phyloP scores from a whole-genome alignment of 1,140 invertebrate genomes.

The Paraescarpia echinospica region DNA sequence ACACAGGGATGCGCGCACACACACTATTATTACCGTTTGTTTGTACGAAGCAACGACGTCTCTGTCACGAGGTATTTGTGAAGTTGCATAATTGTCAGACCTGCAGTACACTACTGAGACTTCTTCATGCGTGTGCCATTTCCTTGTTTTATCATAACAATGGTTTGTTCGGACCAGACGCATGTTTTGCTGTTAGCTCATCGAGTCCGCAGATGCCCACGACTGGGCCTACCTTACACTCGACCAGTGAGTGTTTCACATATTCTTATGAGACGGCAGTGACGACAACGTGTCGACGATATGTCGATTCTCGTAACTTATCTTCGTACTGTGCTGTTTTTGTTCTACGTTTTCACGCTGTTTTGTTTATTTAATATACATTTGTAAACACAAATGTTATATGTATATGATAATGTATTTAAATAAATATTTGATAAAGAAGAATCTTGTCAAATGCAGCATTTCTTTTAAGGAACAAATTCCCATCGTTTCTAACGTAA shows the following conservation, averaged over 20 bases:
- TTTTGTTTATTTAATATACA: background rate
- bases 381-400: background rate
- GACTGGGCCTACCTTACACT: too few species aligned
- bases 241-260: too few species aligned
- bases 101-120: background rate
- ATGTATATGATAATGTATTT: background rate
- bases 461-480: background rate
- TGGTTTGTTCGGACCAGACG: too few species aligned
- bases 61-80: background rate
- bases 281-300: background rate
- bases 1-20: too few species aligned
- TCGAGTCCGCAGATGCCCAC: too few species aligned
- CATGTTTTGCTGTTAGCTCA: too few species aligned
- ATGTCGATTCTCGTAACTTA: background rate
- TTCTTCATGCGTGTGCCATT: too few species aligned
- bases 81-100: background rate
- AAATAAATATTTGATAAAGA: background rate
- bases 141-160: too few species aligned
- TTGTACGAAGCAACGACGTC: background rate
- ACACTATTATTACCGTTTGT: background rate
- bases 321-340: background rate
- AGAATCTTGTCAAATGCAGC: background rate
- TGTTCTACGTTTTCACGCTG: background rate
- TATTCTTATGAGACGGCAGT: background rate
- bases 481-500: too few species aligned